Base-by-base conservation (phyloP, 2,113 vertebrate species). In the Amphiprion ocellaris region DNA sequence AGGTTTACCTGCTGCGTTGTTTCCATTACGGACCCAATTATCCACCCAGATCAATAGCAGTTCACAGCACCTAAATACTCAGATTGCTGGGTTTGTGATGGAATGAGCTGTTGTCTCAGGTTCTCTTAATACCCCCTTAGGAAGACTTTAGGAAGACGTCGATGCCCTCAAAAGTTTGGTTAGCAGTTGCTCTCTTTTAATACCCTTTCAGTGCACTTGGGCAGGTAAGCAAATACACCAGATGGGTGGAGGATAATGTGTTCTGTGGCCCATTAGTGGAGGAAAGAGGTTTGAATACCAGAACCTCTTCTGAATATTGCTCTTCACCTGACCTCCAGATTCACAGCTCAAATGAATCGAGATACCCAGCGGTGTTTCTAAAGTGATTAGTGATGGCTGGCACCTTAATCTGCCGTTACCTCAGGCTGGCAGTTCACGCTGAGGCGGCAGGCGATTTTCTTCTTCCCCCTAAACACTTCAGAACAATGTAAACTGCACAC, bases 1-100 rank as follows among this genome's bases (percentile, higher is more conserved):
- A 70, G 74, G 63, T 64, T 55, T 49, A 85, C 83, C 83, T 71
- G 30, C 76, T 37, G 71, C 81, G 44, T 76, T 74, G 79, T 89
- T 89, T 79, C 87, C 66, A 88, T 90, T 74, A 90, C 46, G 23
- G 69, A 74, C 67, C 85, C 89, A 89, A 88, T 93, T 84, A 88
- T 86, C 80, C 19, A 17, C 77, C 54, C n/a, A 21, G 69, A 91
- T 93, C 91, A n/a, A 92, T 92, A 77, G 66, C 74, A 1, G 56
- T 84, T 85, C 69, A 30, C 65, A 53, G 53, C 62, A 21, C 70
- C 74, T 74, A 75, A 90, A 82, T 64, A 68, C 81, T 77, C 75
- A 10, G 55, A 87, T 83, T 85, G 78, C 73, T 44, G 71, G 71
- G 11, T 61, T 66, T 67, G 65, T 64, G 84, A 83, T 65, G 76